phyloP scores from a whole-genome alignment of 2,113 vertebrate species.

The Merops nubicus region DNA sequence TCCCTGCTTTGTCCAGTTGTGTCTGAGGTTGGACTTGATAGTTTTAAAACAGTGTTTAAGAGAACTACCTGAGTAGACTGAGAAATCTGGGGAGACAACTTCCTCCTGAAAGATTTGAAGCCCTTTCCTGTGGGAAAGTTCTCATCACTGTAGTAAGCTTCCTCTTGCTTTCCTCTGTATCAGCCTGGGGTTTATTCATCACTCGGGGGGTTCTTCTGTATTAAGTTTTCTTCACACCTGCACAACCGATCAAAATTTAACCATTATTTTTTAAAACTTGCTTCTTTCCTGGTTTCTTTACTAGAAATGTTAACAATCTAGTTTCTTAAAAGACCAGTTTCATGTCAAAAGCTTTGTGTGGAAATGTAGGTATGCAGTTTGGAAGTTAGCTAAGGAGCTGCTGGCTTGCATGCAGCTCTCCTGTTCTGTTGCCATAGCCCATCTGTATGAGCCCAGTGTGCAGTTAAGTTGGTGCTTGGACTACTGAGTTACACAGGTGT shows the following conservation, averaged over 20 bases:
- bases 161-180: not conserved
- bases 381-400: not conserved
- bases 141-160: not conserved
- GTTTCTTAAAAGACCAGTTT: not conserved
- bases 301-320: not conserved
- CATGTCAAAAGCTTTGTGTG: not conserved
- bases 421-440: not conserved
- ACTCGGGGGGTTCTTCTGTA: not conserved
- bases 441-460: not conserved
- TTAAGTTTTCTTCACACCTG: not conserved
- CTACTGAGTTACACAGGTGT: not conserved
- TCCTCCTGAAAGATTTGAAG: constrained; percentile 28
- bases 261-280: not conserved
- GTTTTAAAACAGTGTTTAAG: not conserved
- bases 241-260: not conserved
- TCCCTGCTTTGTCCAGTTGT: not conserved
- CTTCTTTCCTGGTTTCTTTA: not conserved
- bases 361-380: not conserved
- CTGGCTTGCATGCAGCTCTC: not conserved
- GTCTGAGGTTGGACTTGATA: not conserved
- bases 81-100: not conserved
- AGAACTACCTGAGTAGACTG: not conserved
- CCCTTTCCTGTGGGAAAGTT: constrained; percentile 8
- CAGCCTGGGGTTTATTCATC: not conserved
- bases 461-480: not conserved